phyloP scores from a whole-genome alignment of 1,140 invertebrate genomes.

The Anagrus nilaparvatae region DNA sequence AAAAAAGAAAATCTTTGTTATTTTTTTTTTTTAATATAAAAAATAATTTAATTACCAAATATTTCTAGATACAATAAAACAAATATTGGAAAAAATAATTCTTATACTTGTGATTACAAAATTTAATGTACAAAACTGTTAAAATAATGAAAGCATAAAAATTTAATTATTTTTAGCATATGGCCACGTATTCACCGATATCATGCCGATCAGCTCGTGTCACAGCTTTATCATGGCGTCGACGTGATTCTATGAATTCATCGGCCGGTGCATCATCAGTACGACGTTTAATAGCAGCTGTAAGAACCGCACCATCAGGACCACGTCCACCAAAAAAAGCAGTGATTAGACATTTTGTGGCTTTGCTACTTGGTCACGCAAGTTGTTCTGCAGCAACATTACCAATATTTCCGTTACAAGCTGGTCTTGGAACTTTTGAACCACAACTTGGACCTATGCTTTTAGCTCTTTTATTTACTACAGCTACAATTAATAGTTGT shows the following conservation, averaged over 20 bases:
- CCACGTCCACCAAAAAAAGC: constrained; percentile 42
- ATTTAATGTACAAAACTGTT: too few relatives aligned
- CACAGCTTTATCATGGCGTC: constrained; percentile 34
- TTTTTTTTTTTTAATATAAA: too few relatives aligned
- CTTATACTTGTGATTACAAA: too few relatives aligned
- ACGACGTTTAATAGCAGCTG: constrained; percentile 51
- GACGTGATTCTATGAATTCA: constrained; percentile 54
- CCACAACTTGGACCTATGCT: constrained; percentile 45
- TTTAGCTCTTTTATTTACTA: constrained; percentile 42
- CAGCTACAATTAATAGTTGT: constrained; percentile 45
- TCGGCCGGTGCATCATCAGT: constrained; percentile 60
- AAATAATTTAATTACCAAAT: too few relatives aligned
- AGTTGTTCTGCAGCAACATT: constrained; percentile 52
- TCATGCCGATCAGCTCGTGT: constrained; percentile 43
- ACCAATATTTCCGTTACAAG: constrained; percentile 52
- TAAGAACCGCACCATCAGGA: constrained; percentile 40
- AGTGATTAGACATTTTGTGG: constrained; percentile 43
- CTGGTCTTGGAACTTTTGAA: constrained; percentile 30
- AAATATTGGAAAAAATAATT: too few relatives aligned
- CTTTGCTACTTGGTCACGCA: constrained; percentile 47
- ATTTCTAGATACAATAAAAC: too few relatives aligned
- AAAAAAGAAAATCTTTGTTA: too few relatives aligned
- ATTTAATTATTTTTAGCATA: too few relatives aligned
- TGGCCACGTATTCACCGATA: constrained; percentile 51
- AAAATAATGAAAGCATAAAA: too few relatives aligned